Evolutionary conservation across 2,888 invertebrate species (phyloP), one percentile per base, ranked within the genome.

Genomic region (Silvanus unidentatus): DNA sequence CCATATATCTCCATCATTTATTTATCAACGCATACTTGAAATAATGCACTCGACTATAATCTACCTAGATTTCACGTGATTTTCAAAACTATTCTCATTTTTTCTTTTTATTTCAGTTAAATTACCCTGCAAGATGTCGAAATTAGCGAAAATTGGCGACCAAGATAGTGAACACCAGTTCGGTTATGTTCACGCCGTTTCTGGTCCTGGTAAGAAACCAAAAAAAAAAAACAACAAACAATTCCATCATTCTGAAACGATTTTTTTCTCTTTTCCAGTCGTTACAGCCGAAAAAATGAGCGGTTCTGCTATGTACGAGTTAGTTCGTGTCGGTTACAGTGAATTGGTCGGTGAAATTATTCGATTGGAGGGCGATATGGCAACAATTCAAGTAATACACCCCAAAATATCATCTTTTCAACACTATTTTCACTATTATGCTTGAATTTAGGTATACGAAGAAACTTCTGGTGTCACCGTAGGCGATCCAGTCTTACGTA

Each of bases 291-390:
- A 99, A 73, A 88, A 89, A 72, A 99, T 99, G 99, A 86, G 96
- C 48, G 99, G 99, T 51, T 91, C 98, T 16, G 98, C 98, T 81
- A 99, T 99, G 97, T 99, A 98, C 85, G 99, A 99, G 77, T 74
- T 99, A 77, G 99, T 99, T 53, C 86, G 99, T 60, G 99, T 99
- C 34, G 99, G 99, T 1, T 97, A 99, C 76, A 83, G 85, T 61
- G 97, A 99, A 74, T 78, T 99, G 65, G 99, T 99, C 11, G 99
- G 99, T 55, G 99, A 99, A 79, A 99, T 99, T 75, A 99, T 99
- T 75, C 88, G 99, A 75, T 81, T 99, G 53, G 99, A 99, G 76
- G 97, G 97, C 48, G 99, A 99, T 75, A 91, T 96, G 88, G 99
- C 99, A 50, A 99, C 99, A 60, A 98, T 99, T 73, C 99, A 99